Conservation (phyloP, 2,113 vertebrate species). For the Andinoacara biseriatus region DNA sequence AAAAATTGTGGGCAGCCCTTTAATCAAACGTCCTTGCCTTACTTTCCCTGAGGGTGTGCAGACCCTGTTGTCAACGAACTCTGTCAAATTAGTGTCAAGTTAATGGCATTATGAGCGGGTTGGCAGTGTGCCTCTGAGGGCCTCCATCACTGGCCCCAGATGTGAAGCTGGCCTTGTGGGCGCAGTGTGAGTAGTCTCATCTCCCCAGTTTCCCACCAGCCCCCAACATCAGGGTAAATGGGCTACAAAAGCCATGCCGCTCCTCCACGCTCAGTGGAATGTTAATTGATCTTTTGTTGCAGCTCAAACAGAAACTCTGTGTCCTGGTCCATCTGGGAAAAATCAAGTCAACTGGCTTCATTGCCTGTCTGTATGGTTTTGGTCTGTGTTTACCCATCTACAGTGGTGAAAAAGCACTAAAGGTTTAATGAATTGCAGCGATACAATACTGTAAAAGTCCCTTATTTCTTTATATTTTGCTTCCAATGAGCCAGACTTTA, state of each 20-base stretch:
- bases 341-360: slow-evolving; percentile 56
- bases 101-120: slow-evolving; percentile 45
- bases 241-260: slow-evolving; percentile 61
- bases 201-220: slow-evolving; percentile 69
- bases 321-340: slow-evolving; percentile 68
- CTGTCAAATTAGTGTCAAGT: slow-evolving; percentile 56
- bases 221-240: slow-evolving; percentile 65
- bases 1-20: neutral
- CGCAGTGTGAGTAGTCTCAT: slow-evolving; percentile 58
- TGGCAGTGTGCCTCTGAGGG: slow-evolving; percentile 47
- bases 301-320: slow-evolving; percentile 70
- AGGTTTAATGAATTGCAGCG: neutral
- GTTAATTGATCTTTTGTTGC: slow-evolving; percentile 75
- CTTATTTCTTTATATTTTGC: neutral
- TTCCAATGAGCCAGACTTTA: neutral
- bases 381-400: neutral
- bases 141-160: slow-evolving; percentile 64
- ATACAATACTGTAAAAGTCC: neutral
- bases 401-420: slow-evolving; percentile 2
- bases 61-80: slow-evolving; percentile 23
- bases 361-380: slow-evolving; percentile 12
- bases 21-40: slow-evolving; percentile 17
- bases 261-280: slow-evolving; percentile 65
- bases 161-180: slow-evolving; percentile 61
- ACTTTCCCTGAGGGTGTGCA: slow-evolving; percentile 4